Evolutionary conservation across 2,113 vertebrate species (phyloP), one percentile per base, ranked within the genome.

Genomic region (Rutilus rutilus): DNA sequence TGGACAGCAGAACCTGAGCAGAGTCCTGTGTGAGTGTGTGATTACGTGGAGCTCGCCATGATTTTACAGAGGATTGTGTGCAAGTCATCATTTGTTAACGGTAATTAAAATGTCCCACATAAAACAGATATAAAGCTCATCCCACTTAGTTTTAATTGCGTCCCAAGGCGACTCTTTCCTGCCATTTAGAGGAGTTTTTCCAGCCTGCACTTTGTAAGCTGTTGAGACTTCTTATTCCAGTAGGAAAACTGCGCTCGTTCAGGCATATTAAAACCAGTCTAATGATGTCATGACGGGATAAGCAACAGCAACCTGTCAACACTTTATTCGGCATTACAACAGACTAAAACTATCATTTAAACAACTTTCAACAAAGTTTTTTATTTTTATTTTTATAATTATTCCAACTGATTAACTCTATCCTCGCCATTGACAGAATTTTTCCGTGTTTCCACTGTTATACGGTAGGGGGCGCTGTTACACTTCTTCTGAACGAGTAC

Each of bases 81-180:
- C 83, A 86, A 87, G 88, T 85, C 78, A 60, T 87, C 82, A 83
- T 87, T 88, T 83, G 82, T 87, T 87, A 83, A 86, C 85, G 82
- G 85, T 90, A 86, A 90, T 91, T 91, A 90, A 84, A 79, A 69
- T 86, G 83, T 87, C 87, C 85, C 73, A 79, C 87, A 87, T 87
- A 86, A 88, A 86, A 90, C 76, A 87, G 54, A 87, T 86, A 90
- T 89, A 88, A 86, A 87, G 84, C 59, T 85, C 78, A 88, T 67
- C 21, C 81, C 88, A 88, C 87, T 89, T 91, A 85, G 73, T 82
- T 75, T 84, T 90, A 90, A 91, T 89, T 89, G 76, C 85, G 50
- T 88, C 87, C 88, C 73, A 86, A 64, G 65, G 85, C 85, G 57
- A 60, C 67, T 73, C 39, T 90, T 85, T 87, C 87, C 77, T 87